Base-by-base conservation (phyloP, 2,113 vertebrate genomes). In the Nothocercus nigrocapillus region DNA sequence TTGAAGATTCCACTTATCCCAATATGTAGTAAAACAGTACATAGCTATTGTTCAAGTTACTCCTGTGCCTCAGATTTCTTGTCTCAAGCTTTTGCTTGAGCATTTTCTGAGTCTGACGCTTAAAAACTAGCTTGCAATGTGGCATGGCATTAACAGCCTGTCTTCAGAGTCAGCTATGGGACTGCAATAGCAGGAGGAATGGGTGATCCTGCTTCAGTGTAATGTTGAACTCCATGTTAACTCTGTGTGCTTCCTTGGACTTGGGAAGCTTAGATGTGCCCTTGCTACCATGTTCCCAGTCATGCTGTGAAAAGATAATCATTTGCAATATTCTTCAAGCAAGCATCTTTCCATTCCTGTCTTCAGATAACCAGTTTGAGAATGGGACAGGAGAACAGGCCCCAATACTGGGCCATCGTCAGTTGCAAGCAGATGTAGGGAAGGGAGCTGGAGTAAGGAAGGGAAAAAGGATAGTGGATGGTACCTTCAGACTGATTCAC, bases 1-100 rank as follows among this genome's bases (percentile, higher is more conserved):
- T 91, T 11, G 95, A 97, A 20, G 78, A 94, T 4, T 70, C 95
- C 21, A 77, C 89, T 56, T 97, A 86, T 61, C 93, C 97, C 53
- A 97, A 79, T 54, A 75, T 97, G 25, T 97, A 97, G 90, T 92
- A 47, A 56, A 89, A 91, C 61, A 61, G 22, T 54, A 34, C 51
- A 45, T 34, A 94, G 53, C 66, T 94, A 53, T 87, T 82, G 53
- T 62, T 88, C 61, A 92, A 59, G 69, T 91, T 94, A 64, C 51
- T 94, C 95, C 76, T 92, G 92, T 93, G 81, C 92, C 91, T 95
- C 96, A 42, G 54, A 42, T 81, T 82, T 91, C 74, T 42, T 58
- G 9, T 97, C 91, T 93, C 85, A 82, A 49, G 74, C 84, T 89
- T 95, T 45, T 34, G 25, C 72, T 81, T 94, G 93, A 95, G 69